A percentile compares a stretch with the other conserved stretches of the same genome.
Conservation (phyloP, 2,888 invertebrate genomes). For the Mamestra brassicae region DNA sequence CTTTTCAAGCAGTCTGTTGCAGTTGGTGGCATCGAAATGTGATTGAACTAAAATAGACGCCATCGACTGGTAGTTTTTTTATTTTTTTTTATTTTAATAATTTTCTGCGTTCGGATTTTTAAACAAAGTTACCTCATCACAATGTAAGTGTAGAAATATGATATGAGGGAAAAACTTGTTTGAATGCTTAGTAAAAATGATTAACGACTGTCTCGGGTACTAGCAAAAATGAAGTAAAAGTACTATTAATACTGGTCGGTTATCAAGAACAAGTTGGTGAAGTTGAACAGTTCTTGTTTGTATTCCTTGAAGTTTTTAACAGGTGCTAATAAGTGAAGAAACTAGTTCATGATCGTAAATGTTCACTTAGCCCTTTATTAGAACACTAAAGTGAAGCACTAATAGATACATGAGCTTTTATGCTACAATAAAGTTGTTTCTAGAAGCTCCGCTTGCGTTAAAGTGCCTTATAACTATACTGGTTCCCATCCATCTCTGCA, state of each 20-base stretch:
- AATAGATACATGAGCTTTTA: neutral
- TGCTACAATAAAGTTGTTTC: neutral
- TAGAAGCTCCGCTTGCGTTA: too few species aligned
- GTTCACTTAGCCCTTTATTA: neutral
- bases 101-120: too few species aligned
- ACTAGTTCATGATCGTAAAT: constrained; percentile 8
- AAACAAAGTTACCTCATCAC: too few species aligned
- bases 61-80: too few species aligned
- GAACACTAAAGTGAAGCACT: neutral
- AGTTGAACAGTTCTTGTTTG: constrained; percentile 34
- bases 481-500: too few species aligned
- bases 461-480: too few species aligned
- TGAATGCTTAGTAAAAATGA: constrained; percentile 48
- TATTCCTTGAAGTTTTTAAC: constrained; percentile 18
- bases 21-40: too few species aligned
- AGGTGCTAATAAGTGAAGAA: constrained; percentile 23
- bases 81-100: too few species aligned
- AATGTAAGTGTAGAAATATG: constrained; percentile 29
- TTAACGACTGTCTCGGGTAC: constrained; percentile 15
- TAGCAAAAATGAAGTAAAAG: constrained; percentile 17
- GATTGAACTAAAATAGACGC: too few species aligned
- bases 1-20: too few species aligned
- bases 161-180: constrained; percentile 34
- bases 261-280: constrained; percentile 17
- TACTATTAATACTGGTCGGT: constrained; percentile 33